These are phyloP conservation scores for Anarsia innoxiella DNA, from an alignment of 2,888 invertebrate species.

Conservation along the genomic window DNA sequence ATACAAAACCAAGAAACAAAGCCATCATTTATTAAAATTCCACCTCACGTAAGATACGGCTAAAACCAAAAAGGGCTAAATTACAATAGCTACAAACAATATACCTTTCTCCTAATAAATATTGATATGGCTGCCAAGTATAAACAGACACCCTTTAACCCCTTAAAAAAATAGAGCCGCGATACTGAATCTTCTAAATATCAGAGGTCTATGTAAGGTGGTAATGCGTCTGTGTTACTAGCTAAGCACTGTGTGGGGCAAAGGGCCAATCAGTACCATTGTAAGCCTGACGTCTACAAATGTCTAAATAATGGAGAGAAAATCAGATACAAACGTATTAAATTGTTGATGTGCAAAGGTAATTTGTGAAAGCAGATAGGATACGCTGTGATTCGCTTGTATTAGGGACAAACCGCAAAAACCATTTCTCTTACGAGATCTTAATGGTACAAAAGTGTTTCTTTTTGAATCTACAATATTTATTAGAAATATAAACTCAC, in stretches of 20 bases:
- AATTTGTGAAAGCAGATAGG: conserved; percentile 21
- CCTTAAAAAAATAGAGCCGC: conserved; percentile 5
- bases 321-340: conserved; percentile 23
- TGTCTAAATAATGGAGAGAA: conserved; percentile 47
- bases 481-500: too few relatives aligned
- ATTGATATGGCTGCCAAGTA: conserved; percentile 35
- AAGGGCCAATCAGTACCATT: conserved; percentile 54
- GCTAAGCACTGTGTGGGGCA: conserved; percentile 24
- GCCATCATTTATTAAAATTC: conserved; percentile 14
- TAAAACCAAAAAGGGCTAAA: conserved; percentile 25
- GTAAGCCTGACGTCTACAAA: conserved; percentile 49
- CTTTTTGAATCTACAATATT: too few relatives aligned
- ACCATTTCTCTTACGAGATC: too few relatives aligned
- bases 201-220: conserved; percentile 27
- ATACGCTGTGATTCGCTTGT: conserved; percentile 21
- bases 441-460: too few relatives aligned
- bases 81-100: conserved; percentile 33
- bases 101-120: conserved; percentile 56
- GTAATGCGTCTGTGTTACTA: conserved; percentile 26
- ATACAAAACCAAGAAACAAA: conserved; percentile 53
- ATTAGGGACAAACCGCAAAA: too few relatives aligned
- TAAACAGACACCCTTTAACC: conserved; percentile 21
- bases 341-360: conserved; percentile 20
- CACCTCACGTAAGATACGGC: conserved; percentile 18
- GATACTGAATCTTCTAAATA: conserved; percentile 12